phyloP scores from a whole-genome alignment of 2,113 vertebrate genomes.

The Lepus timidus region DNA sequence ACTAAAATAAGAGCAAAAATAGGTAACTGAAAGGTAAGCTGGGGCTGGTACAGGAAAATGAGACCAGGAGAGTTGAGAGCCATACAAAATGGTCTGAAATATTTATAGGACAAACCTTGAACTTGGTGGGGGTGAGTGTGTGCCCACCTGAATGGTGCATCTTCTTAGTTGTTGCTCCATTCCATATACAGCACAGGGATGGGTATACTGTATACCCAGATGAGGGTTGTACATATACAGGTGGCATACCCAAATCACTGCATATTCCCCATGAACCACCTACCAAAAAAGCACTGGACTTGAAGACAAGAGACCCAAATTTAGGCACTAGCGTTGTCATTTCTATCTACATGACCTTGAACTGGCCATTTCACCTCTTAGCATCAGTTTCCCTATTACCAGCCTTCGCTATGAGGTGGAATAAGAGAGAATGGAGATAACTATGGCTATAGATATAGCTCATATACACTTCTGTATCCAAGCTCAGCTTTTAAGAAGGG shows the following conservation, averaged over 20 bases:
- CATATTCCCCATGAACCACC: not conserved
- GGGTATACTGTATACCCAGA: not conserved
- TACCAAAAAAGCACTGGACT: not conserved
- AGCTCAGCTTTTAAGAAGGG: constrained; percentile 57
- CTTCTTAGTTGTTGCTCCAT: not conserved
- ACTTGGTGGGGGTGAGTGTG: not conserved
- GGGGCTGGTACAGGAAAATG: not conserved
- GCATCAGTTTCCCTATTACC: constrained; percentile 50
- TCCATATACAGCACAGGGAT: not conserved
- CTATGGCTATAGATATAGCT: not conserved
- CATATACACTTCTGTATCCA: constrained; percentile 58
- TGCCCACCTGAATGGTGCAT: not conserved
- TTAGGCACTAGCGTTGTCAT: not conserved
- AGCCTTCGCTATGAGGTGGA: constrained; percentile 9
- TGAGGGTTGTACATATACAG: not conserved
- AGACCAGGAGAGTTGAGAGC: not conserved
- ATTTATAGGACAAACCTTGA: not conserved
- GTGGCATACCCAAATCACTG: not conserved
- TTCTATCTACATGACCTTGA: not conserved
- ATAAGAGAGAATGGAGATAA: constrained; percentile 20
- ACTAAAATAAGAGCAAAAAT: constrained; percentile 39
- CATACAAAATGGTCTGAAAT: not conserved
- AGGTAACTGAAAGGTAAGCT: not conserved
- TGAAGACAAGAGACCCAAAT: not conserved
- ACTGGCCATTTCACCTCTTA: constrained; percentile 1